Percentiles rank a stretch among this genome's conserved stretches.
phyloP scores from a whole-genome alignment of 2,113 vertebrate species.

The Isurus oxyrinchus region DNA sequence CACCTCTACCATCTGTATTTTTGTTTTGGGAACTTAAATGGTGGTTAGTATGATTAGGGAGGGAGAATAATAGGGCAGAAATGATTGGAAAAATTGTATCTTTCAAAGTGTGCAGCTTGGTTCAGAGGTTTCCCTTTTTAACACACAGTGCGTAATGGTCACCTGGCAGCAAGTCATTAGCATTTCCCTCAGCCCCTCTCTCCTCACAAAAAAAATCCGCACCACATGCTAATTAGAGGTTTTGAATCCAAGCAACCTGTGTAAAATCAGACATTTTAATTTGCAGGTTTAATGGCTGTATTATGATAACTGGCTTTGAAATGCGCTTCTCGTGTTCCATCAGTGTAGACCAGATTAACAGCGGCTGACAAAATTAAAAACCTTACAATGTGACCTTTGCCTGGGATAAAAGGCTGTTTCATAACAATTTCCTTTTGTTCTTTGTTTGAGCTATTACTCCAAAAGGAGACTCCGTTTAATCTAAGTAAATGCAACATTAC shows the following conservation, averaged over 20 bases:
- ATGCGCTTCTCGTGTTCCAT: slow-evolving; percentile 59
- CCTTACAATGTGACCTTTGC: slow-evolving; percentile 74
- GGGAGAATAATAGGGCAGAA: not conserved
- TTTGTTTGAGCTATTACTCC: slow-evolving; percentile 71
- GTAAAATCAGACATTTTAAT: slow-evolving; percentile 69
- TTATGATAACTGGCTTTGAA: slow-evolving; percentile 63
- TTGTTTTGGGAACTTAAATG: not conserved
- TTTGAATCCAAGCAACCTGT: slow-evolving; percentile 74
- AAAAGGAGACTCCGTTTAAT: slow-evolving; percentile 80
- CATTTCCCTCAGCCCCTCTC: slow-evolving; percentile 59
- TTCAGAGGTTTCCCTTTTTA: slow-evolving; percentile 52
- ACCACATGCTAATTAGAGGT: slow-evolving; percentile 69
- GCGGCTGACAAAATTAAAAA: slow-evolving; percentile 67
- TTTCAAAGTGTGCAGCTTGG: not conserved
- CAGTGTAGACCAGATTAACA: slow-evolving; percentile 57
- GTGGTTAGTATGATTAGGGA: not conserved
- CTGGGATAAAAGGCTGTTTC: slow-evolving; percentile 72
- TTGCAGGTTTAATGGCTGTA: slow-evolving; percentile 67
- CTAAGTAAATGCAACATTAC: slow-evolving; percentile 86
- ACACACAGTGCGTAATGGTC: slow-evolving; percentile 54
- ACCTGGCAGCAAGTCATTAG: slow-evolving; percentile 67
- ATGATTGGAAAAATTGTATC: not conserved
- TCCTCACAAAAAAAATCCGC: slow-evolving; percentile 56
- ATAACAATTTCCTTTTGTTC: slow-evolving; percentile 82
- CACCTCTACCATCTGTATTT: not conserved